phyloP scores from a whole-genome alignment of 1,140 invertebrate species.

The Heliconius hermathena region DNA sequence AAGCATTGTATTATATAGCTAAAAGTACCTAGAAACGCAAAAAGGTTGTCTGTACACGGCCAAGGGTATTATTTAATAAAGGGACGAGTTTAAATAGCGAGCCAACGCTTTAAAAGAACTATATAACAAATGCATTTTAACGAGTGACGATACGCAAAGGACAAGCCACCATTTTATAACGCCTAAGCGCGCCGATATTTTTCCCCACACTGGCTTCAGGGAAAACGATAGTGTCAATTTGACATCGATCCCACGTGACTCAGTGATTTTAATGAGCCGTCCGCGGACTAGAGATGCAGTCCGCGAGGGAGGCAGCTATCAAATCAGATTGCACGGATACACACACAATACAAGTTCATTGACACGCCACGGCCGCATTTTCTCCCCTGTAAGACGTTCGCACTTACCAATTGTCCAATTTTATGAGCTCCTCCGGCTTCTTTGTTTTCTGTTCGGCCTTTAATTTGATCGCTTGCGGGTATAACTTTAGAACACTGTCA shows the following conservation, averaged over 20 bases:
- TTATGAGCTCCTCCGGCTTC: constrained; percentile 95
- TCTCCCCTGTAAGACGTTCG: constrained; percentile 77
- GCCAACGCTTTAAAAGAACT: constrained; percentile 45
- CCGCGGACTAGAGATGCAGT: constrained; percentile 83
- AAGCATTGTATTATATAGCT: constrained; percentile 70
- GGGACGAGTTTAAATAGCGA: constrained; percentile 47
- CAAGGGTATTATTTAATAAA: constrained; percentile 52
- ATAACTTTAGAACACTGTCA: constrained; percentile 93
- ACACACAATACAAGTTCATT: constrained; percentile 83
- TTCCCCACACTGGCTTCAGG: constrained; percentile 78
- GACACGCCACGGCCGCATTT: constrained; percentile 82
- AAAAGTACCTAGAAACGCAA: constrained; percentile 54
- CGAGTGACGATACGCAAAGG: constrained; percentile 71
- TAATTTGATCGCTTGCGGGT: constrained; percentile 92
- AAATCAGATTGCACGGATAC: constrained; percentile 83
- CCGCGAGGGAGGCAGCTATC: constrained; percentile 83
- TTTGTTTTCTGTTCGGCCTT: constrained; percentile 94
- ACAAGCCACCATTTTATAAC: constrained; percentile 81
- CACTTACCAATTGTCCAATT: constrained; percentile 96
- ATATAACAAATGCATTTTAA: constrained; percentile 64
- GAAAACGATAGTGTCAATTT: constrained; percentile 82
- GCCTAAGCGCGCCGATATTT: constrained; percentile 78
- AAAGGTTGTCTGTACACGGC: constrained; percentile 52
- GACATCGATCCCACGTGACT: constrained; percentile 85
- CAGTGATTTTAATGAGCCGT: constrained; percentile 85